These are phyloP conservation scores for Toxotes jaculatrix DNA, from an alignment of 2,113 vertebrate genomes.

Conservation along the genomic window DNA sequence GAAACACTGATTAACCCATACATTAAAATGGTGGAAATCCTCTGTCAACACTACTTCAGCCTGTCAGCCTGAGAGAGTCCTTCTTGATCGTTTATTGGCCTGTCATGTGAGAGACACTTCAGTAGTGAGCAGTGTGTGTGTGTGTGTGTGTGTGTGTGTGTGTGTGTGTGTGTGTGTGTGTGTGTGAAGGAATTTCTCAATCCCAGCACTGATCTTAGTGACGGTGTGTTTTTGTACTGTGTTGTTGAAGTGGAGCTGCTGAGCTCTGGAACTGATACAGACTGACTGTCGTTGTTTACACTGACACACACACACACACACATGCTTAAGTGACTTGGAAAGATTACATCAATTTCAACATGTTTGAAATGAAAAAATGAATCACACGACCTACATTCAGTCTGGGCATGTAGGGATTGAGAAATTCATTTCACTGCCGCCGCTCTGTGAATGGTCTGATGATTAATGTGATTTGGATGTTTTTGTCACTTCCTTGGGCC, in stretches of 20 bases:
- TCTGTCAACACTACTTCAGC: slow-evolving; percentile 19
- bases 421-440: slow-evolving; percentile 41
- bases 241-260: slow-evolving; percentile 57
- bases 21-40: slow-evolving; percentile 38
- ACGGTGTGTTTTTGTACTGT: slow-evolving; percentile 43
- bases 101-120: slow-evolving; percentile 3
- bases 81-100: slow-evolving; percentile 23
- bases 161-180: not conserved
- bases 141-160: slow-evolving; percentile 28
- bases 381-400: slow-evolving; percentile 48
- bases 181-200: slow-evolving; percentile 40
- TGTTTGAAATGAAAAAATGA: slow-evolving; percentile 51
- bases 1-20: slow-evolving; percentile 29
- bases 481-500: not conserved
- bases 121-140: not conserved
- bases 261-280: slow-evolving; percentile 55
- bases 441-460: not conserved
- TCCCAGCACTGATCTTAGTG: slow-evolving; percentile 42
- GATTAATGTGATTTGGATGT: slow-evolving; percentile 29
- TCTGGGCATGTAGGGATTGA: slow-evolving; percentile 65
- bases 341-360: slow-evolving; percentile 55
- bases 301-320: slow-evolving; percentile 2
- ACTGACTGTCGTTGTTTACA: slow-evolving; percentile 59
- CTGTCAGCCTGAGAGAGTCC: slow-evolving; percentile 16
- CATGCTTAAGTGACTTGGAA: slow-evolving; percentile 24